Percentiles rank a stretch among this genome's conserved stretches.
Evolutionary conservation across 92 coral and sea anemone genomes (phyloP).

Genomic region (Epizoanthus stellaris): DNA sequence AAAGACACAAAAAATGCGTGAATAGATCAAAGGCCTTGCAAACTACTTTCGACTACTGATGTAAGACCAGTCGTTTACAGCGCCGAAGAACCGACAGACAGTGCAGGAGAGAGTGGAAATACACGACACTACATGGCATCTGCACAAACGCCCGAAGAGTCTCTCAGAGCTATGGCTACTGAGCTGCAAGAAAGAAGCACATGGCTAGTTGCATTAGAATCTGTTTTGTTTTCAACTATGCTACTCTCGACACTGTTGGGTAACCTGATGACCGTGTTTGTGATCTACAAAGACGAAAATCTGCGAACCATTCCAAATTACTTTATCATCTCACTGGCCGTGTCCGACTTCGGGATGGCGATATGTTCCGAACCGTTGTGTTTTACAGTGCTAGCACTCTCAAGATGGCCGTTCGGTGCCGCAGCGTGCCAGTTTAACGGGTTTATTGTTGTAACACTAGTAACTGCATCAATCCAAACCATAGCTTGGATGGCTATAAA

Average conservation of each 20-base stretch:
- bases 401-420: slow-evolving; percentile 66
- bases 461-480: slow-evolving; percentile 60
- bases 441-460: slow-evolving; percentile 42
- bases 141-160: background rate
- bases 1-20: too few relatives aligned
- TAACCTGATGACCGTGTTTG: slow-evolving; percentile 55
- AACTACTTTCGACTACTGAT: too few relatives aligned
- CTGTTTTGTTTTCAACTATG: slow-evolving; percentile 51
- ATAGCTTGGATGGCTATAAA: slow-evolving; percentile 61
- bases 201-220: slow-evolving; percentile 41
- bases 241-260: slow-evolving; percentile 51
- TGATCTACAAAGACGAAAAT: slow-evolving; percentile 41
- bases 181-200: slow-evolving; percentile 59
- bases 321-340: slow-evolving; percentile 68
- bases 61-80: too few relatives aligned
- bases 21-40: too few relatives aligned
- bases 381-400: slow-evolving; percentile 25
- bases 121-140: background rate
- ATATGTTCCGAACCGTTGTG: slow-evolving; percentile 41
- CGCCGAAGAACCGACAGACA: too few relatives aligned
- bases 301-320: slow-evolving; percentile 57
- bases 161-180: slow-evolving; percentile 23
- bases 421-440: slow-evolving; percentile 63
- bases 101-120: too few relatives aligned
- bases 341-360: slow-evolving; percentile 63